Percentiles rank a stretch among this genome's conserved stretches.
Conservation (phyloP, 2,113 vertebrate genomes). For the Pica pica region DNA sequence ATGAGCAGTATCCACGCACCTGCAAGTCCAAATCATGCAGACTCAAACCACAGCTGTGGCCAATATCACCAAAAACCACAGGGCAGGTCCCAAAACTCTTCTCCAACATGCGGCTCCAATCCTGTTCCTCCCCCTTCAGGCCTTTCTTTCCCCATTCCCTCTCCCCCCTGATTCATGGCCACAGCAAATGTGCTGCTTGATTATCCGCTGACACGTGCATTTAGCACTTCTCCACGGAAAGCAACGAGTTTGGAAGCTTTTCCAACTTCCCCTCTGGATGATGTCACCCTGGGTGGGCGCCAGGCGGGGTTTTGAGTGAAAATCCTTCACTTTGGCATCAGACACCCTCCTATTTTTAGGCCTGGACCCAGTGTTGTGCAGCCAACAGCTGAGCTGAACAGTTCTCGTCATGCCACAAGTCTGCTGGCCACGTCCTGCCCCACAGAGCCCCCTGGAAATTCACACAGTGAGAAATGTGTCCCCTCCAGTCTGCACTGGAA, state of each 20-base stretch:
- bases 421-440: neutral
- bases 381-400: neutral
- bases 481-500: neutral
- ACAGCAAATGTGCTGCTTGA: neutral
- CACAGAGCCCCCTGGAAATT: neutral
- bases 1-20: rapidly evolving
- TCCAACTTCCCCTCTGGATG: slow-evolving; percentile 51
- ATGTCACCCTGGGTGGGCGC: neutral
- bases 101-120: rapidly evolving
- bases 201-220: neutral
- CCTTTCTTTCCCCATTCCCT: neutral
- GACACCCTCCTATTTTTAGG: slow-evolving; percentile 49
- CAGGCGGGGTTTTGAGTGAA: slow-evolving; percentile 15
- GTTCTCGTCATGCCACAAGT: neutral
- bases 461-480: neutral
- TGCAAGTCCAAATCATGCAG: neutral
- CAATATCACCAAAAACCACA: neutral
- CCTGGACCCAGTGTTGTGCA: neutral
- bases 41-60: neutral
- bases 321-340: slow-evolving; percentile 34
- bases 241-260: neutral
- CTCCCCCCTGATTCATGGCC: neutral
- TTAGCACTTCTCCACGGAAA: neutral
- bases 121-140: neutral
- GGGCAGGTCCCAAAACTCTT: neutral